Conservation (phyloP, 2,113 vertebrate species). For the Donacobius atricapilla region DNA sequence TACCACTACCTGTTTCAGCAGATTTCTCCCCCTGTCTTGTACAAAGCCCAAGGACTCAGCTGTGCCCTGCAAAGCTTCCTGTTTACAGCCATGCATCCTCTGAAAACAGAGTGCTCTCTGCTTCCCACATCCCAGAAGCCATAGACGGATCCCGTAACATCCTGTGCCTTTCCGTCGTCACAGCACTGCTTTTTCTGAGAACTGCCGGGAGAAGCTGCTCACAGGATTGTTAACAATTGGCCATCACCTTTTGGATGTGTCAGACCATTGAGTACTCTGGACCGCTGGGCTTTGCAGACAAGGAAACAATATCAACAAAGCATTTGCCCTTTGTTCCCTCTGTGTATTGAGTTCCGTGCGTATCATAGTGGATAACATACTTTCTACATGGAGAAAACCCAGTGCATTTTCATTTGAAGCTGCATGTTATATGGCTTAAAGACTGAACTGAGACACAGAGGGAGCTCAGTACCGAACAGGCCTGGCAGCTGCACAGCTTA, state of each 20-base stretch:
- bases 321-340: not conserved
- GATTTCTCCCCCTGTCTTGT: not conserved
- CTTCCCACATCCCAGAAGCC: slow-evolving; percentile 74
- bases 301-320: slow-evolving; percentile 48
- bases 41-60: not conserved
- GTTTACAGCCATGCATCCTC: slow-evolving; percentile 73
- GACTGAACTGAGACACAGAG: not conserved
- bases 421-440: not conserved
- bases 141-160: slow-evolving; percentile 57
- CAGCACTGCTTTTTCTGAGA: slow-evolving; percentile 57
- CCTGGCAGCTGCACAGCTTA: not conserved
- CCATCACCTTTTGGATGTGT: slow-evolving; percentile 69
- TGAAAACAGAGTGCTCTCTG: not conserved
- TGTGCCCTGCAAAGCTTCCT: slow-evolving; percentile 71
- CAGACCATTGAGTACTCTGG: not conserved
- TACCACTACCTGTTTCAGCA: not conserved
- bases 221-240: slow-evolving; percentile 72
- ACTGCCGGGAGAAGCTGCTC: slow-evolving; percentile 59
- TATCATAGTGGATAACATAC: not conserved
- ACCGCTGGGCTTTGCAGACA: not conserved
- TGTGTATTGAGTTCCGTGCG: not conserved
- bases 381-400: not conserved
- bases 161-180: slow-evolving; percentile 72
- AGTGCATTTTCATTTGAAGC: not conserved
- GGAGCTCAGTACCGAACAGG: not conserved